phyloP scores from a whole-genome alignment of 2,888 invertebrate genomes.

The Meliscaeva auricollis region DNA sequence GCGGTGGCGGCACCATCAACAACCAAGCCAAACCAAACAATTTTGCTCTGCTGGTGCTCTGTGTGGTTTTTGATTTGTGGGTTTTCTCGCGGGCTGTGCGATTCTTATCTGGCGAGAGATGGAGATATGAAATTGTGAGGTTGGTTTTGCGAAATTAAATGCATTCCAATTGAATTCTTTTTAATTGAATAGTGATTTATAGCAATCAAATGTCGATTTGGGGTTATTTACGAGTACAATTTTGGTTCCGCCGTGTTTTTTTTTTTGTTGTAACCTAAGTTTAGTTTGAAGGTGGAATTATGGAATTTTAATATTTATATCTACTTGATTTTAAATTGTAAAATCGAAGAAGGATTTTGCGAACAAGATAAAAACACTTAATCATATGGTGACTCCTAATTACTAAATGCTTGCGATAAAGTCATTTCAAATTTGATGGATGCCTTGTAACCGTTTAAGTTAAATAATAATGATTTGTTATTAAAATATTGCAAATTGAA shows the following conservation, averaged over 20 bases:
- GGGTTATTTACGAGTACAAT: constrained; percentile 17
- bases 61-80: constrained; percentile 70
- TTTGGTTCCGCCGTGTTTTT: constrained; percentile 6
- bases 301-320: constrained; percentile 5
- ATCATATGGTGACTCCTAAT: background rate
- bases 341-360: background rate
- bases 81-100: constrained; percentile 57
- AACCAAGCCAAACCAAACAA: constrained; percentile 20
- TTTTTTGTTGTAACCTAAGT: no score
- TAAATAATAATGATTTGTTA: no score
- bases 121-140: constrained; percentile 66
- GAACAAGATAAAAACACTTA: background rate
- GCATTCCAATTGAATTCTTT: constrained; percentile 67
- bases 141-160: constrained; percentile 62
- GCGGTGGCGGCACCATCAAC: constrained; percentile 44
- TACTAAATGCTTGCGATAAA: background rate
- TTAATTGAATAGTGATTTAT: constrained; percentile 61
- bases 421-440: background rate
- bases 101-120: constrained; percentile 64
- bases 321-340: background rate
- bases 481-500: no score
- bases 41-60: constrained; percentile 13
- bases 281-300: constrained; percentile 21
- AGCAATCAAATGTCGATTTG: constrained; percentile 24
- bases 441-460: no score